Evolutionary conservation across 2,797 vertebrate genomes (phyloP).

Genomic region (Cuculus canorus): DNA sequence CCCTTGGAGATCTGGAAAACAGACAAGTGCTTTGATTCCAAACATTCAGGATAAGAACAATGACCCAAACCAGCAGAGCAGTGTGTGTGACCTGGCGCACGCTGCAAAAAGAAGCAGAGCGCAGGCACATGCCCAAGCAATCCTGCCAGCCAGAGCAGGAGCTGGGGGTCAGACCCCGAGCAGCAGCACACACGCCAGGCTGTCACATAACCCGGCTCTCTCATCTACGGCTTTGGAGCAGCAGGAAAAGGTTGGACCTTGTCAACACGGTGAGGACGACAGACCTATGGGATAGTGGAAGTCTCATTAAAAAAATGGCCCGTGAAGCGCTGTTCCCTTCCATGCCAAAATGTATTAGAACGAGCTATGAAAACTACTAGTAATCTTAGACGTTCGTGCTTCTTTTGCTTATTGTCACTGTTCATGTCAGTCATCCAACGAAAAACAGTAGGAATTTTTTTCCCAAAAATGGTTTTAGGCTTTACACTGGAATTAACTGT

Average conservation of each 20-base stretch:
- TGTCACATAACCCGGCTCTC: neutral
- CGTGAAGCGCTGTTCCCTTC: too few relatives aligned
- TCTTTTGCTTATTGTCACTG: neutral
- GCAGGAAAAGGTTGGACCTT: neutral
- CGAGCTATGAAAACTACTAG: neutral
- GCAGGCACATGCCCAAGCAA: neutral
- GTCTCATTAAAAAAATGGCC: too few relatives aligned
- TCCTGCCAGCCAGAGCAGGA: neutral
- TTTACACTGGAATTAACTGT: conserved; percentile 33
- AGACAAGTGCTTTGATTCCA: neutral
- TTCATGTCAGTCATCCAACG: neutral
- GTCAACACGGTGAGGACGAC: neutral
- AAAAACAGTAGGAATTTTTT: neutral
- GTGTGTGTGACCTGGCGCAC: neutral
- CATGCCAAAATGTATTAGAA: neutral
- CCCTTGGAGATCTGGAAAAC: neutral
- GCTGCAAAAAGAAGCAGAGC: neutral
- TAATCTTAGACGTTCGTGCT: neutral
- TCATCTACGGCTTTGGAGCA: neutral
- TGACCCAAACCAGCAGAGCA: neutral
- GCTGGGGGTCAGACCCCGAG: fast-evolving
- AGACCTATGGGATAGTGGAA: neutral
- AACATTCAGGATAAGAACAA: neutral
- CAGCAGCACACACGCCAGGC: too few relatives aligned
- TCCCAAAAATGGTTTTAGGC: neutral